Percentiles rank a stretch among this genome's conserved stretches.
phyloP scores from a whole-genome alignment of 2,888 invertebrate species.

The Strigamia crassipes region DNA sequence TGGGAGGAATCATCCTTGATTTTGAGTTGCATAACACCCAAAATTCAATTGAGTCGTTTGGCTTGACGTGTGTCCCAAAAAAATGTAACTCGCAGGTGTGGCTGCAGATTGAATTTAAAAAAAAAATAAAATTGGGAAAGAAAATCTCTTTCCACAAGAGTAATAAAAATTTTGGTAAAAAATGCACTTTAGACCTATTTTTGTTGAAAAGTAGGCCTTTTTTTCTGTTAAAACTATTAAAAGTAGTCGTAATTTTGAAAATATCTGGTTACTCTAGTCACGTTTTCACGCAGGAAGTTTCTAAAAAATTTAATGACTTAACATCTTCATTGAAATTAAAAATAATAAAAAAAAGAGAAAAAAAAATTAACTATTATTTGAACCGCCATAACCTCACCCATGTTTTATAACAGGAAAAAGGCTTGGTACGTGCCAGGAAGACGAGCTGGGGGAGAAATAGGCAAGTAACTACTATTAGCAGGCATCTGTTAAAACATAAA shows the following conservation, averaged over 20 bases:
- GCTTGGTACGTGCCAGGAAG: background rate
- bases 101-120: constrained; percentile 8
- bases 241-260: background rate
- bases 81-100: background rate
- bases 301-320: constrained; percentile 25
- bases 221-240: background rate
- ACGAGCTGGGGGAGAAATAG: background rate
- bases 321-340: constrained; percentile 36
- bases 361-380: constrained; percentile 36
- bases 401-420: constrained; percentile 39
- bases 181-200: background rate
- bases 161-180: background rate
- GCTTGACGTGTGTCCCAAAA: background rate
- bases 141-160: background rate
- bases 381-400: constrained; percentile 24
- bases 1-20: constrained; percentile 40
- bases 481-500: constrained; percentile 35
- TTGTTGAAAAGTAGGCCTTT: background rate
- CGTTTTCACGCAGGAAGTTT: constrained; percentile 34
- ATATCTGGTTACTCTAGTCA: background rate
- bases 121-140: background rate
- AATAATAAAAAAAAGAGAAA: background rate
- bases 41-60: constrained; percentile 36
- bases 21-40: constrained; percentile 37
- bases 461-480: constrained; percentile 32